Evolutionary conservation across 2,888 invertebrate genomes (phyloP).

Genomic region (Oscheius sp.): DNA sequence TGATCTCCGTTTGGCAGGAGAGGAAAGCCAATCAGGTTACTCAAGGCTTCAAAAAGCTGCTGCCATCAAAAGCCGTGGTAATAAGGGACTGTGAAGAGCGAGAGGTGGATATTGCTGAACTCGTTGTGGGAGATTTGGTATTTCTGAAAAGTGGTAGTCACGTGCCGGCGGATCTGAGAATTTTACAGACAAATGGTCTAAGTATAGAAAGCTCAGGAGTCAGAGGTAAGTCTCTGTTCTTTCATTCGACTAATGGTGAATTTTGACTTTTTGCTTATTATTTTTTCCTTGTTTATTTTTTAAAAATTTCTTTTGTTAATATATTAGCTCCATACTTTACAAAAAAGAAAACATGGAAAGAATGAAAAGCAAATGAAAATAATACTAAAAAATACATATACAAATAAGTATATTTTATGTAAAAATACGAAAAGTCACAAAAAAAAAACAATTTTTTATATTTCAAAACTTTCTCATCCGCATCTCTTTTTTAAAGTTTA

Average conservation of each 20-base stretch:
- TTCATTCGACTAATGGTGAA: neutral
- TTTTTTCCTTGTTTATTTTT: too few species aligned
- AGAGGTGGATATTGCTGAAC: conserved; percentile 63
- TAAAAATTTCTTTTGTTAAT: too few species aligned
- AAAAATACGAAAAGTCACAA: too few species aligned
- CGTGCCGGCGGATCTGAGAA: conserved; percentile 69
- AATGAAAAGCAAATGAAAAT: too few species aligned
- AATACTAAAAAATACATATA: too few species aligned
- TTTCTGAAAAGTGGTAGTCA: conserved; percentile 62
- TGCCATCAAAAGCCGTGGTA: conserved; percentile 67
- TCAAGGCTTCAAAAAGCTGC: conserved; percentile 58
- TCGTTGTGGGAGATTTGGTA: conserved; percentile 71
- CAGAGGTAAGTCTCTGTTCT: conserved; percentile 39
- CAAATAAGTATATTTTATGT: too few species aligned
- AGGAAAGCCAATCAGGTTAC: conserved; percentile 65
- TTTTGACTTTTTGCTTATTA: too few species aligned
- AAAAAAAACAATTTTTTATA: too few species aligned
- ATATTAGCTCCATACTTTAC: too few species aligned
- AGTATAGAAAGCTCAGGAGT: conserved; percentile 67
- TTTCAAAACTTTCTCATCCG: too few species aligned
- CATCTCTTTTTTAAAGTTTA: too few species aligned
- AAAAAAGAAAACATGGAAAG: too few species aligned
- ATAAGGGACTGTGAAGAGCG: conserved; percentile 91
- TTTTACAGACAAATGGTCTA: conserved; percentile 67
- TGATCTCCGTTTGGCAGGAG: conserved; percentile 66